Conservation (phyloP, 2,888 invertebrate genomes). For the Oeneis ivallda region DNA sequence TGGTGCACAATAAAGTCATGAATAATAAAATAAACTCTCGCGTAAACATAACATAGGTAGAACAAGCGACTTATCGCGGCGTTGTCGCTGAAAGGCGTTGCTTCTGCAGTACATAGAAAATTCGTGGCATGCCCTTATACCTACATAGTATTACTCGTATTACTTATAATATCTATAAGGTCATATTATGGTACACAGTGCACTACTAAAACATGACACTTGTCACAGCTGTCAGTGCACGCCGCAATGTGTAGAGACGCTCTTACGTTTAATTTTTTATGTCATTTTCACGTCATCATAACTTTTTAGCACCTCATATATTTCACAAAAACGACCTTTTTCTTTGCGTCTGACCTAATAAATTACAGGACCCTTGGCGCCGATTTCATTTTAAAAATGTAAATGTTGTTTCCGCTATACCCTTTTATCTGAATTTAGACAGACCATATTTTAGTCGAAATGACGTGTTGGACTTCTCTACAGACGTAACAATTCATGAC, state of each 20-base stretch:
- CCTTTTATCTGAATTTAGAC: conserved; percentile 13
- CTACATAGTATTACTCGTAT: too few species aligned
- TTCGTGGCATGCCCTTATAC: too few species aligned
- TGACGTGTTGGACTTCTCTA: neutral
- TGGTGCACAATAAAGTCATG: too few species aligned
- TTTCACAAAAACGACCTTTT: conserved; percentile 25
- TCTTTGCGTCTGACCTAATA: conserved; percentile 14
- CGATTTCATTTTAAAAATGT: conserved; percentile 13
- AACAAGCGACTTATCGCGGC: too few species aligned
- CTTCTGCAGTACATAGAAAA: too few species aligned
- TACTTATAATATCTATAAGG: too few species aligned
- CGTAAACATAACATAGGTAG: too few species aligned
- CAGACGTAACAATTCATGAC: neutral
- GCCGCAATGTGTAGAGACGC: neutral
- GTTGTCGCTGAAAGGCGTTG: too few species aligned
- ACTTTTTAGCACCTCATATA: conserved; percentile 29
- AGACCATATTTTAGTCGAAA: neutral
- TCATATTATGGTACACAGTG: too few species aligned
- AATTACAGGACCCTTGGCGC: conserved; percentile 20
- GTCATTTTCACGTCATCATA: conserved; percentile 16
- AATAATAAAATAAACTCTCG: too few species aligned
- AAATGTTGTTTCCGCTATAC: conserved; percentile 6
- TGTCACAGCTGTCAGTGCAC: neutral
- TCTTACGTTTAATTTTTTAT: conserved; percentile 27
- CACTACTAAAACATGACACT: too few species aligned